Conservation (phyloP, 1,140 invertebrate species). For the Sitophilus oryzae region DNA sequence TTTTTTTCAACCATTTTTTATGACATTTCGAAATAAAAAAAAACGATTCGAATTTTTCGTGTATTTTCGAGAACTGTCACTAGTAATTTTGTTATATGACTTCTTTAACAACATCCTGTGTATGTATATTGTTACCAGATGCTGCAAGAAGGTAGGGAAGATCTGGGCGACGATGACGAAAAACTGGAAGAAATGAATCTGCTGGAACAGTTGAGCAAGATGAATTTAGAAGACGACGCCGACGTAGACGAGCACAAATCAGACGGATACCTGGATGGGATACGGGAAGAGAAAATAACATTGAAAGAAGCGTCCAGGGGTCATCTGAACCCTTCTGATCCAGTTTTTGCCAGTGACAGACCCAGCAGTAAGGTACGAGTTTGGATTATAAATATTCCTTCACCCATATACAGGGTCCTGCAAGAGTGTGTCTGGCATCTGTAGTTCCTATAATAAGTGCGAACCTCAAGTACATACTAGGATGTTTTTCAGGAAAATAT, state of each 20-base stretch:
- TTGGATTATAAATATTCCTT: neutral
- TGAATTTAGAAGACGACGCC: constrained; percentile 36
- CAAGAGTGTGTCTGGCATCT: neutral
- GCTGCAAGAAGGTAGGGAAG: constrained; percentile 50
- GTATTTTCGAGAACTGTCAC: neutral
- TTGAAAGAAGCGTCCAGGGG: constrained; percentile 47
- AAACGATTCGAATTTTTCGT: neutral
- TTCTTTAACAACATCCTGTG: neutral
- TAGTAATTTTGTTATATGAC: neutral
- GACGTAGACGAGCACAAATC: constrained; percentile 13
- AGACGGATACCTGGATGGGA: neutral
- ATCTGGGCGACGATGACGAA: constrained; percentile 36
- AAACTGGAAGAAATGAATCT: constrained; percentile 41
- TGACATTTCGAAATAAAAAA: neutral
- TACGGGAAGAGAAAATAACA: constrained; percentile 16
- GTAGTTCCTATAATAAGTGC: too few species aligned
- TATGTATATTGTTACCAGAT: constrained; percentile 43
- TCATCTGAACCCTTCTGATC: constrained; percentile 59
- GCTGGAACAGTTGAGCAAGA: constrained; percentile 40
- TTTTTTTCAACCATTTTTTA: neutral
- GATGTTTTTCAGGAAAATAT: too few species aligned
- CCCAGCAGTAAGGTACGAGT: constrained; percentile 55
- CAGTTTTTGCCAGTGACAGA: constrained; percentile 56
- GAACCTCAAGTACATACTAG: too few species aligned
- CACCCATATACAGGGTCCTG: neutral